Evolutionary conservation across 2,797 vertebrate genomes (phyloP), one percentile per base, ranked within the genome.

Genomic region (Martes flavigula): DNA sequence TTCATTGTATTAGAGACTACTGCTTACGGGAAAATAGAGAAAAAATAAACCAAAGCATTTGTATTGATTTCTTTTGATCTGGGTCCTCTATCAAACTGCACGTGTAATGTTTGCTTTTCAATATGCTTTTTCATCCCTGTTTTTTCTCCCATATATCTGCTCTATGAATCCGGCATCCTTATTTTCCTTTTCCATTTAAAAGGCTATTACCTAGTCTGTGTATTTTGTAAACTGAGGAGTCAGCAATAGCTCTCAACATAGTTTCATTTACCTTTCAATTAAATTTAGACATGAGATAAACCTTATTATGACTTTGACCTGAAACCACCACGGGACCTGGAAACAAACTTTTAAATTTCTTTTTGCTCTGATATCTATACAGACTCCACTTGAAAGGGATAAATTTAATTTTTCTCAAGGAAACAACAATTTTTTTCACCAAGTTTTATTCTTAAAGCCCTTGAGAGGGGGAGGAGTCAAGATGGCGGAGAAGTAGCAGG

Each of bases 311-410:
- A 95, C 90, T 93, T n/a, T 97, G 77, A 98, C 96, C 94, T 96
- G 75, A 97, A 62, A 21, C 91, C 75, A 93, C 87, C 81, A 94
- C 79, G 95, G 90, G 83, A 92, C 64, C 97, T 94, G 32, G 56
- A 97, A 98, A 96, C 84, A 95, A 93, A 97, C 60, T 97, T 97
- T 94, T 89, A 94, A 78, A 98, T 98, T 96, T 46, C 82, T 79
- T 8, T 93, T 98, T 97, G 92, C 89, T 97, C 66, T 38, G 25
- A 77, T 97, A 94, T 91, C 92, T 93, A 32, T 94, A 92, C 87
- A 97, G 95, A 66, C 89, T 94, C 93, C 86, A 97, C 94, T 0
- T 96, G 75, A 97, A 96, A 93, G 68, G 72, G 64, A 32, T 32
- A 96, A 97, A 89, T 81, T 97, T 96, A 97, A 35, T 96, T 97